Base-by-base conservation (phyloP, 2,888 invertebrate genomes). In the Scaptomyza flava region DNA sequence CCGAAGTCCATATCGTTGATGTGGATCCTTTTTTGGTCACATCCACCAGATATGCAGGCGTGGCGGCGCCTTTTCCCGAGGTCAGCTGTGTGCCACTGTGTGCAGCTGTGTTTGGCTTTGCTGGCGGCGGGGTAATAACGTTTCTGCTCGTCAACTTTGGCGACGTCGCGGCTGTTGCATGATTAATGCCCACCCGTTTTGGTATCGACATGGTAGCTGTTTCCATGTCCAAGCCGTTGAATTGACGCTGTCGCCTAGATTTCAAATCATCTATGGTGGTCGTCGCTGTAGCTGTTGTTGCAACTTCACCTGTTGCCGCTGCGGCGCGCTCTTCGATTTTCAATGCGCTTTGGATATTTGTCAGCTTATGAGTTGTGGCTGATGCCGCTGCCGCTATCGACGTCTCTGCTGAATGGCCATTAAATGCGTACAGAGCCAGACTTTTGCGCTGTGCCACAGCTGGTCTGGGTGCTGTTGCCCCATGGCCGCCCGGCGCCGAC, bases 1-100 rank as follows among this genome's bases (percentile, higher is more conserved):
- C 92, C 58, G 92, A 92, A 74, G 92, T 92, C 92, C 92, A 92
- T 76, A 91, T 91, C 65, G 91, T 91, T 70, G 91, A 91, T 62
- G 91, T 91, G 70, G 92, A 91, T 76, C 91, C 92, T 90, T 92
- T 92, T 91, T 92, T 91, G 90, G 90, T 90, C 70, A 89, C 80
- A 88, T 92, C 91, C 77, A 90, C 81, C 62, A 89, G 81, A 77
- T 88, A 90, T 68, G 79, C 81, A 72, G 89, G 73, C 64, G 78
- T 65, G 46, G 77, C 56, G 62, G 59, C 73, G 58, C 72, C 74
- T 73, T 85, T 81, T 17, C 54, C 67, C 69, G 78, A 76, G 77
- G 76, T 80, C 76, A 80, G 67, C 46, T 73, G 84, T 31, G 58
- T 47, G 27, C 72, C 72, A 72, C 58, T 53, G 60, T 27, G 27